A percentile compares a stretch with the other conserved stretches of the same genome.
Conservation (phyloP, 2,888 invertebrate genomes). For the Oligia latruncula region DNA sequence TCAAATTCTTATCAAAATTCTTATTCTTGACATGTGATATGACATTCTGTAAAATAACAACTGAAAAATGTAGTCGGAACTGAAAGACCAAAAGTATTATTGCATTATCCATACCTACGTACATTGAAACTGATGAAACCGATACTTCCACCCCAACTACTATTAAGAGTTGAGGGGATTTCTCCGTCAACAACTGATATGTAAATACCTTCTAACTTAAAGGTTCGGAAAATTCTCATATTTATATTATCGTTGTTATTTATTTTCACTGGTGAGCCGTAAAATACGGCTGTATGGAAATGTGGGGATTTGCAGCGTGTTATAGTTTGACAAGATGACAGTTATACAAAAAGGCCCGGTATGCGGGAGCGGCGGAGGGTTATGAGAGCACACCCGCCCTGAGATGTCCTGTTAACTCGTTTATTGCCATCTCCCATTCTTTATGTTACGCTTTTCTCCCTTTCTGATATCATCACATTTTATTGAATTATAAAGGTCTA, state of each 20-base stretch:
- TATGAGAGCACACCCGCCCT: constrained; percentile 59
- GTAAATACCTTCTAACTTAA: constrained; percentile 86
- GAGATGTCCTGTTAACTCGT: constrained; percentile 80
- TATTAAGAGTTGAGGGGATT: constrained; percentile 83
- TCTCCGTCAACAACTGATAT: constrained; percentile 87
- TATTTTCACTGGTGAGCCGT: constrained; percentile 88
- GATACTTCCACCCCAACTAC: constrained; percentile 76
- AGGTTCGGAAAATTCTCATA: constrained; percentile 86
- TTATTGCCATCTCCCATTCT: constrained; percentile 80
- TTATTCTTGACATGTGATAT: background rate
- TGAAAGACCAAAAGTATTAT: background rate
- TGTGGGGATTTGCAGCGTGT: constrained; percentile 85
- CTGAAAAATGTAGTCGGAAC: background rate
- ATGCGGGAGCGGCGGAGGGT: constrained; percentile 61
- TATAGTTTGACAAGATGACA: constrained; percentile 89
- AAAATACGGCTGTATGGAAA: constrained; percentile 89
- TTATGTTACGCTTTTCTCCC: constrained; percentile 70
- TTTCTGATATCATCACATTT: constrained; percentile 70
- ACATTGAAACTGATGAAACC: constrained; percentile 37
- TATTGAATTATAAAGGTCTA: constrained; percentile 73
- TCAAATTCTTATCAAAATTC: background rate
- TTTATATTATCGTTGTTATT: constrained; percentile 88
- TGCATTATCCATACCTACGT: background rate
- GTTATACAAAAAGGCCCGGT: constrained; percentile 80
- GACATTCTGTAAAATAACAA: background rate